Base-by-base conservation (phyloP, 2,888 invertebrate genomes). In the Pyrrhia umbra region DNA sequence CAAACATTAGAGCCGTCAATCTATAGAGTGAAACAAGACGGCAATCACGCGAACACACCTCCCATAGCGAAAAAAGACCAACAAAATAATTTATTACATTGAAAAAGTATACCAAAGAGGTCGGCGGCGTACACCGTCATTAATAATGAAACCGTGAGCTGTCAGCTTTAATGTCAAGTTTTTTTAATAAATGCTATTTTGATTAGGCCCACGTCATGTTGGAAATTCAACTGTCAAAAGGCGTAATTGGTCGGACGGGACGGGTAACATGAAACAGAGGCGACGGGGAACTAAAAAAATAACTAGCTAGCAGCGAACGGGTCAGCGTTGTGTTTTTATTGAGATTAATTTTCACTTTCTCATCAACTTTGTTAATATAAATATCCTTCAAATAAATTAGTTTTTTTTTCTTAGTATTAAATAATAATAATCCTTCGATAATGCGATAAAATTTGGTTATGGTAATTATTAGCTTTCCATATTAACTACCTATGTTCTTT, bases 181-280 rank as follows among this genome's bases (percentile, higher is more conserved):
- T 93, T 92, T 93, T 91, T 90, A 89, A 93, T 93, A 94, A 95
- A 95, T 91, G 94, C 90, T 95, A 93, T 95, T 95, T 95, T 95
- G 95, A 96, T 95, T 95, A 95, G 95, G 95, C 95, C 95, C 93
- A 93, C 92, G 95, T 95, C 95, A 94, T 93, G 94, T 95, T 90
- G 90, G 91, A 94, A 93, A 94, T 93, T 95, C 91, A 95, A 92
- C 95, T 95, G 95, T 95, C 95, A 94, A 90, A 93, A 93, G 59
- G 85, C 90, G 90, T 95, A 95, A 95, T 95, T 95, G 95, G 95
- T 93, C 90, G 88, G 89, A 89, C 86, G 90, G 75, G 84, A 77
- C 81, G 84, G 90, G 90, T 87, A 88, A 87, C 85, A 85, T 77
- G 65, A 78, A 84, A 85, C 87, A 86, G 87, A 87, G 86, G 76